These are phyloP conservation scores for Dryococelus australis DNA, from an alignment of 2,888 invertebrate species.

Conservation along the genomic window DNA sequence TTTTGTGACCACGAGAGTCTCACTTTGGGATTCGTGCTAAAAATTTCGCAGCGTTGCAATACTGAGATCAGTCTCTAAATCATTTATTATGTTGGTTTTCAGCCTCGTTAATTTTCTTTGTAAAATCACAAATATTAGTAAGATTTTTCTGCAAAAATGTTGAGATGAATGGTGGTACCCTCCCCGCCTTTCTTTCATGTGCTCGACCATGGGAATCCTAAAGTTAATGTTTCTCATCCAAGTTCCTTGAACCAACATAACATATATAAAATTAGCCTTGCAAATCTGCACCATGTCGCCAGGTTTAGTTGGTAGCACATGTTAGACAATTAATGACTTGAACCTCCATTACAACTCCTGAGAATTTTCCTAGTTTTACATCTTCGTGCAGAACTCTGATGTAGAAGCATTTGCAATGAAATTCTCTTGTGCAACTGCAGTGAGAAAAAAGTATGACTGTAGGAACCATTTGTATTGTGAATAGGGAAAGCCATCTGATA, in stretches of 20 bases:
- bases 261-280: background rate
- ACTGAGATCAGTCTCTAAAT: background rate
- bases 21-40: background rate
- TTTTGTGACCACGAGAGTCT: background rate
- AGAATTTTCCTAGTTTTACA: no score
- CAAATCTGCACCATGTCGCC: background rate
- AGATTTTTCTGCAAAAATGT: background rate
- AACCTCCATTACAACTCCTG: no score
- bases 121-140: background rate
- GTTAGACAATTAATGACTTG: no score
- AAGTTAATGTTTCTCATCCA: background rate
- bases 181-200: constrained; percentile 17
- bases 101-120: background rate
- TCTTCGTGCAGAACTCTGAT: no score
- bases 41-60: background rate
- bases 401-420: no score
- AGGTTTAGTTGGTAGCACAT: no score
- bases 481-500: no score
- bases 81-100: background rate
- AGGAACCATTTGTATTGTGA: no score
- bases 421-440: background rate
- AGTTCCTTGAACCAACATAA: background rate
- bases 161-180: background rate
- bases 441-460: background rate
- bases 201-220: background rate